Percentiles rank a stretch among this genome's conserved stretches.
Evolutionary conservation across 2,797 vertebrate genomes (phyloP).

Genomic region (Yasuhikotakia modesta): DNA sequence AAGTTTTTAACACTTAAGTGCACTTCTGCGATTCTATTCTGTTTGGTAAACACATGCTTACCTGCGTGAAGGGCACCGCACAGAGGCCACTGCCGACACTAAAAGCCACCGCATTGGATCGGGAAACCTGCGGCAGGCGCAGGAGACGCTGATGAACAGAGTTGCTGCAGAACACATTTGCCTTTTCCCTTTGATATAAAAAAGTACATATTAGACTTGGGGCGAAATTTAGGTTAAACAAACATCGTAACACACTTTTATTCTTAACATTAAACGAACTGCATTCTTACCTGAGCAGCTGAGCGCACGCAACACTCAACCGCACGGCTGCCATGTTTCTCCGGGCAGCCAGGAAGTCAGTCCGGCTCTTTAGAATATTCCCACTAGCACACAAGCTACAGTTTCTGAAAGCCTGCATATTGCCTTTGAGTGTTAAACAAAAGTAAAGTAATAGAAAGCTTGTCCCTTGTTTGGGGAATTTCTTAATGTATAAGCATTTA

Average conservation of each 20-base stretch:
- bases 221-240: too few relatives aligned
- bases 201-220: neutral
- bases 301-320: constrained; percentile 49
- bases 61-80: constrained; percentile 76
- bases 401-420: constrained; percentile 60
- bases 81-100: constrained; percentile 68
- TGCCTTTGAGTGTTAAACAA: neutral
- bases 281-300: constrained; percentile 68
- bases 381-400: constrained; percentile 57
- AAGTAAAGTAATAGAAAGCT: neutral
- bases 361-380: constrained; percentile 55
- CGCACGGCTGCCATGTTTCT: constrained; percentile 73
- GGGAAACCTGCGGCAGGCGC: constrained; percentile 54
- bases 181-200: constrained; percentile 62
- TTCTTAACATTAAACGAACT: neutral
- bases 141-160: constrained; percentile 48
- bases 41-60: constrained; percentile 35
- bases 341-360: constrained; percentile 60
- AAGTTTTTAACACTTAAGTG: too few relatives aligned
- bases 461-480: neutral
- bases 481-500: neutral
- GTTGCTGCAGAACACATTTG: constrained; percentile 54
- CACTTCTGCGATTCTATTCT: too few relatives aligned
- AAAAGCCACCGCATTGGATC: constrained; percentile 56
- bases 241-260: neutral